Base-by-base conservation (phyloP, 2,113 vertebrate species). In the Osmerus eperlanus region DNA sequence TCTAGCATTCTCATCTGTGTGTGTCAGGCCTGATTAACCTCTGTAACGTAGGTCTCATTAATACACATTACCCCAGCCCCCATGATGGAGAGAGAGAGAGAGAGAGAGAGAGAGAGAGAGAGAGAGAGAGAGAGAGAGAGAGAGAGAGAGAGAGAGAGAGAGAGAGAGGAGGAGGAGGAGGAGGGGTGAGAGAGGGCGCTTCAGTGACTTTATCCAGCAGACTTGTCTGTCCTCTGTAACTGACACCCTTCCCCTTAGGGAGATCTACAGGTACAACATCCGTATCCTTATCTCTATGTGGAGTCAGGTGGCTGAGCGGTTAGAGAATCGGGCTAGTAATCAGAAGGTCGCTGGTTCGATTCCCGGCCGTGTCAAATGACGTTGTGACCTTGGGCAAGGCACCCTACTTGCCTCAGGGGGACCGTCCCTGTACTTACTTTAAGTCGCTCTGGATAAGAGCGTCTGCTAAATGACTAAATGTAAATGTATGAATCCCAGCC, bases 21-120 rank as follows among this genome's bases (percentile, higher is more conserved):
- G 19, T 54, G 72, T 71, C 77, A 71, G 55, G 62, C 62, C 68
- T 74, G 41, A 74, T 71, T 78, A 74, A 74, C 67, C 72, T 71
- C 68, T 13, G 64, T 64, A 69, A 59, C 74, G 67, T 65, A 23
- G 61, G 76, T 69, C 71, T 74, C 70, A 78, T 78, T 72, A 68
- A 29, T 47, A 65, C 25, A 28, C 54, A 77, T 77, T 77, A 67
- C 70, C 52, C 18, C 61, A 53, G 65, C 58, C 55, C 51, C 56
- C 28, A n/a, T 18, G 28, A 65, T 59, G 59, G 59, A 61, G 59
- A 19, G 23, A 61, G 23, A 13, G 21, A 61, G 12, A 9, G 21
- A 60, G 58, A 3, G 21, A 60, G 21, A n/a, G 58, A 23, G 58
- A 13, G 19, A 59, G 14, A 21, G 58, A 60, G 1, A n/a, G 21